These are phyloP conservation scores for Siphonodentalium dalli DNA, from an alignment of 2,888 invertebrate species.

Conservation along the genomic window DNA sequence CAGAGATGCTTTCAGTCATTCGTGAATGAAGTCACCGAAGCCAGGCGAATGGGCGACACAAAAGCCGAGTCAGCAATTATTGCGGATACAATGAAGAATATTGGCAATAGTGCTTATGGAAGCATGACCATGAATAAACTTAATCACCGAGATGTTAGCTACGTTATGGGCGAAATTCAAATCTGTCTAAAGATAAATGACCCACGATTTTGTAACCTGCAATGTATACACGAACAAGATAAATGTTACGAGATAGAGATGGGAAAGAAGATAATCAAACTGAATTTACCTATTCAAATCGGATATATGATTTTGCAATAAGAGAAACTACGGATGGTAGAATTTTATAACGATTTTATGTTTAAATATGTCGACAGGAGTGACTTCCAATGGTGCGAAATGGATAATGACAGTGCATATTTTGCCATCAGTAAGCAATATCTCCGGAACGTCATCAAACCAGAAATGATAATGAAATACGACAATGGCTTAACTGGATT, in stretches of 20 bases:
- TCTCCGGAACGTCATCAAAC: constrained; percentile 20
- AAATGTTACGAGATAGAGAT: constrained; percentile 25
- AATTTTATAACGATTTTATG: constrained; percentile 34
- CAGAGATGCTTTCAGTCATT: constrained; percentile 9
- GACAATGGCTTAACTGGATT: background rate
- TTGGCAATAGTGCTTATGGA: constrained; percentile 25
- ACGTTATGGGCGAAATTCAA: constrained; percentile 22
- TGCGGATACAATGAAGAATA: constrained; percentile 4
- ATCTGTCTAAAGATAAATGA: constrained; percentile 21
- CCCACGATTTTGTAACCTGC: constrained; percentile 22
- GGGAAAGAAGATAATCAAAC: constrained; percentile 23
- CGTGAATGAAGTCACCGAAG: constrained; percentile 3
- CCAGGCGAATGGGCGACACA: constrained; percentile 7
- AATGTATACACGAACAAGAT: constrained; percentile 20
- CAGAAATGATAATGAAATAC: background rate
- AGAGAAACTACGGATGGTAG: constrained; percentile 34
- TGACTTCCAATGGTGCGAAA: constrained; percentile 29
- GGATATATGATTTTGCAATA: constrained; percentile 35
- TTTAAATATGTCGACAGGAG: constrained; percentile 26
- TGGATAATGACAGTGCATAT: constrained; percentile 36
- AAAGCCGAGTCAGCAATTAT: constrained; percentile 1
- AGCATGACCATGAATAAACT: constrained; percentile 31
- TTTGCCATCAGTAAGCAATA: constrained; percentile 22
- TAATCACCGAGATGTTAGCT: constrained; percentile 19
- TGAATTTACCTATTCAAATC: constrained; percentile 32